Evolutionary conservation across 2,888 invertebrate genomes (phyloP).

Genomic region (Cyrtodaria siliqua): DNA sequence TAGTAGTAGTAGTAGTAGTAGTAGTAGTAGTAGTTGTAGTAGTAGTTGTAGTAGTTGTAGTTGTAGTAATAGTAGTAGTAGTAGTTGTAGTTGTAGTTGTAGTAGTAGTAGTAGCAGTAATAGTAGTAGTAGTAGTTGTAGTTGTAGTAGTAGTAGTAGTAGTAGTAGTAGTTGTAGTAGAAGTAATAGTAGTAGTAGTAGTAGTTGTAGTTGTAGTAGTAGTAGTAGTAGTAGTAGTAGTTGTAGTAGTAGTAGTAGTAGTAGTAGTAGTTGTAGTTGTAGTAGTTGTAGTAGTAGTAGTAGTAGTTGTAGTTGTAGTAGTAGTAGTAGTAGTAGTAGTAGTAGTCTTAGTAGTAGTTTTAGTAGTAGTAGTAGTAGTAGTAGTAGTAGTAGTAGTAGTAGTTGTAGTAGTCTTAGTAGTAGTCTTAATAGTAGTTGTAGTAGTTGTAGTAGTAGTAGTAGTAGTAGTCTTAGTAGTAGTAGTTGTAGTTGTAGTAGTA

Average conservation of each 20-base stretch:
- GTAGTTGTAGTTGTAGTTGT: slow-evolving; percentile 1
- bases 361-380: slow-evolving; percentile 2
- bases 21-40: neutral
- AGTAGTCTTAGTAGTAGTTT: neutral
- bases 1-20: slow-evolving; percentile 5
- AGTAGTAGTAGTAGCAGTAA: neutral
- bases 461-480: slow-evolving; percentile 3
- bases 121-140: neutral
- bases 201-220: slow-evolving; percentile 6
- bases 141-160: slow-evolving; percentile 3
- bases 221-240: slow-evolving; percentile 7
- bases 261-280: slow-evolving; percentile 2
- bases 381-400: neutral
- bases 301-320: slow-evolving; percentile 5
- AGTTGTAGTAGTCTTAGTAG: slow-evolving; percentile 2
- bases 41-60: slow-evolving; percentile 1
- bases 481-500: slow-evolving; percentile 8
- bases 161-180: slow-evolving; percentile 1
- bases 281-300: slow-evolving; percentile 5
- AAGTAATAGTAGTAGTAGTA: neutral
- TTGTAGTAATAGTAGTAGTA: neutral
- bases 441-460: slow-evolving; percentile 2
- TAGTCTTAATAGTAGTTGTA: slow-evolving; percentile 1
- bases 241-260: slow-evolving; percentile 5
- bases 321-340: slow-evolving; percentile 10